phyloP scores from a whole-genome alignment of 2,888 invertebrate genomes.

The Caenorhabditis imperialis region DNA sequence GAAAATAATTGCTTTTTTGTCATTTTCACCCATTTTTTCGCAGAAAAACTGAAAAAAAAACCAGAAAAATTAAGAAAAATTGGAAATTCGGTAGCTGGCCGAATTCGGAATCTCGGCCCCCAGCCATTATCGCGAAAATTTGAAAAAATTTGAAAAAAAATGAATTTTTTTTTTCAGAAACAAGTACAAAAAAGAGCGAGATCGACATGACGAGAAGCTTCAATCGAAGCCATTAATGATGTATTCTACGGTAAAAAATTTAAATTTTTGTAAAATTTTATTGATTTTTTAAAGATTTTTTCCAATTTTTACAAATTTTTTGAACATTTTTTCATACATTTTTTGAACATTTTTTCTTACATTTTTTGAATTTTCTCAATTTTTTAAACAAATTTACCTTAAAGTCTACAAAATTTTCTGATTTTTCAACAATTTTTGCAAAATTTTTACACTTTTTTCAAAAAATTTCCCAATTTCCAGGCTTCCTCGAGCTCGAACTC shows the following conservation, averaged over 20 bases:
- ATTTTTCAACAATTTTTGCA: background rate
- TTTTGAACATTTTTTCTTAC: no score
- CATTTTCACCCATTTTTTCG: no score
- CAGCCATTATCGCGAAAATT: background rate
- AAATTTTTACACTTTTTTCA: background rate
- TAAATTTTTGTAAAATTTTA: no score
- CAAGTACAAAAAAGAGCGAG: background rate
- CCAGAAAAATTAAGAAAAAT: background rate
- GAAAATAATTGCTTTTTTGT: no score
- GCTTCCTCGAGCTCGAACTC: conserved; percentile 35
- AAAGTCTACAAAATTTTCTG: no score
- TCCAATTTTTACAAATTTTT: no score
- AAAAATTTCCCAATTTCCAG: conserved; percentile 7
- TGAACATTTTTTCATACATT: no score
- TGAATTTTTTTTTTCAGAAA: background rate
- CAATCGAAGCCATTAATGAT: background rate
- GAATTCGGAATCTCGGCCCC: background rate
- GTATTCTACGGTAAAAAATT: no score
- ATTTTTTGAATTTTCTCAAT: no score
- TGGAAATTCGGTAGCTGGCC: background rate
- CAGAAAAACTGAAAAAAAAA: background rate
- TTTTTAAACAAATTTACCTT: no score
- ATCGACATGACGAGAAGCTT: background rate
- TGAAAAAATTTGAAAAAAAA: background rate
- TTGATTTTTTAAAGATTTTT: no score